A percentile compares a stretch with the other conserved stretches of the same genome.
These are phyloP conservation scores for Acanthis flammea DNA, from an alignment of 2,797 vertebrate genomes.

Conservation along the genomic window DNA sequence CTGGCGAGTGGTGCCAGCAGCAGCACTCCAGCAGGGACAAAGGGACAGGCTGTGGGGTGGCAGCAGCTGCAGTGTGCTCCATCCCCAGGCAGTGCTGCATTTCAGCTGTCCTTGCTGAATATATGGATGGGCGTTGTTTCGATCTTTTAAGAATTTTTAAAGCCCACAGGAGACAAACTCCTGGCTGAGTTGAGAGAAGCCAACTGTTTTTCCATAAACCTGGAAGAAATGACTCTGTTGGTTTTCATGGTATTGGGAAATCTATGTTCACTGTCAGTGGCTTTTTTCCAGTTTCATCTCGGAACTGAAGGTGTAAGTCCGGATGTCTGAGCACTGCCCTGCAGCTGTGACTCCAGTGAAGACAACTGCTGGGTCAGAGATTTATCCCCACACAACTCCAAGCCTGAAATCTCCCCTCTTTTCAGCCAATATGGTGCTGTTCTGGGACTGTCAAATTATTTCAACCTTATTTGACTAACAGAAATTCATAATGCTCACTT, in stretches of 20 bases:
- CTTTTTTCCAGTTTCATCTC: neutral
- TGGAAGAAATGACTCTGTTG: neutral
- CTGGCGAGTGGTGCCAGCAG: neutral
- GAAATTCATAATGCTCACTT: neutral
- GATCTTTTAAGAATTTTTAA: neutral
- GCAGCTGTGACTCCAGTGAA: neutral
- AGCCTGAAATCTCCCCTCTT: neutral
- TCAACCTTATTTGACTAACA: neutral
- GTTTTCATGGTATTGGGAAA: conserved; percentile 1
- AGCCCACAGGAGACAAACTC: neutral
- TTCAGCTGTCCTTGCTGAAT: neutral
- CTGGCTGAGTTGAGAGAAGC: neutral
- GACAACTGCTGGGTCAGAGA: neutral
- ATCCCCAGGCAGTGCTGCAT: neutral
- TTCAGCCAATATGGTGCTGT: neutral
- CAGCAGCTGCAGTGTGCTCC: neutral
- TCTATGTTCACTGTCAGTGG: neutral
- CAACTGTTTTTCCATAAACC: conserved; percentile 5
- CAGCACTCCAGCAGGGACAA: neutral
- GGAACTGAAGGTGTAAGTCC: neutral
- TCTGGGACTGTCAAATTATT: neutral
- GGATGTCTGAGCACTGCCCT: neutral
- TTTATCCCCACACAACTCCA: neutral
- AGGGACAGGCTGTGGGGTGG: neutral
- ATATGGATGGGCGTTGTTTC: neutral